Evolutionary conservation across 2,797 vertebrate genomes (phyloP).

Genomic region (Mus minutoides): DNA sequence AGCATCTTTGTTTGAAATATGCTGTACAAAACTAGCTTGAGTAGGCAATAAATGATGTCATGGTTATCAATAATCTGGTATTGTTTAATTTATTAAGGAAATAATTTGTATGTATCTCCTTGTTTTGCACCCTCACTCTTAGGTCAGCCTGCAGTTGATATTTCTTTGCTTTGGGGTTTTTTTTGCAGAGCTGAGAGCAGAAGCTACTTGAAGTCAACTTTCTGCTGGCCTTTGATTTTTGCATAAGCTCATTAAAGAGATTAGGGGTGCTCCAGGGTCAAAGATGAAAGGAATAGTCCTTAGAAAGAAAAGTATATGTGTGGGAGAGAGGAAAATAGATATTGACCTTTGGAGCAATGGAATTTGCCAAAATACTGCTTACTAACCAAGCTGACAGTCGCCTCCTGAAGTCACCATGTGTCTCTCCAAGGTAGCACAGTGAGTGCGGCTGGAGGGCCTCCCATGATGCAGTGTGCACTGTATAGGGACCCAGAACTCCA

Average conservation of each 20-base stretch:
- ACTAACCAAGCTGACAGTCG: neutral
- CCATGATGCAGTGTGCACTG: neutral
- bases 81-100: neutral
- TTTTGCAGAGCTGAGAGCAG: conserved; percentile 54
- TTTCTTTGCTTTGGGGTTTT: conserved; percentile 61
- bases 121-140: neutral
- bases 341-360: conserved; percentile 62
- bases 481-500: neutral
- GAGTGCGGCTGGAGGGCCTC: neutral
- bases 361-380: conserved; percentile 57
- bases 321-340: conserved; percentile 51
- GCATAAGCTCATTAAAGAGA: conserved; percentile 68
- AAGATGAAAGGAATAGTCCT: conserved; percentile 59
- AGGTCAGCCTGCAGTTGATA: neutral
- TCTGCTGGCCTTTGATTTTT: conserved; percentile 71
- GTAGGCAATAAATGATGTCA: neutral
- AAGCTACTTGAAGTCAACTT: conserved; percentile 46
- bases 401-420: neutral
- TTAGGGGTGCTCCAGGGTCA: conserved; percentile 67
- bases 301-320: conserved; percentile 49
- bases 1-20: neutral
- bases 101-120: neutral
- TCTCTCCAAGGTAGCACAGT: neutral
- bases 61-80: neutral
- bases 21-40: neutral